Evolutionary conservation across 2,797 vertebrate species (phyloP), one percentile per base, ranked within the genome.

Genomic region (Acanthis flammea): DNA sequence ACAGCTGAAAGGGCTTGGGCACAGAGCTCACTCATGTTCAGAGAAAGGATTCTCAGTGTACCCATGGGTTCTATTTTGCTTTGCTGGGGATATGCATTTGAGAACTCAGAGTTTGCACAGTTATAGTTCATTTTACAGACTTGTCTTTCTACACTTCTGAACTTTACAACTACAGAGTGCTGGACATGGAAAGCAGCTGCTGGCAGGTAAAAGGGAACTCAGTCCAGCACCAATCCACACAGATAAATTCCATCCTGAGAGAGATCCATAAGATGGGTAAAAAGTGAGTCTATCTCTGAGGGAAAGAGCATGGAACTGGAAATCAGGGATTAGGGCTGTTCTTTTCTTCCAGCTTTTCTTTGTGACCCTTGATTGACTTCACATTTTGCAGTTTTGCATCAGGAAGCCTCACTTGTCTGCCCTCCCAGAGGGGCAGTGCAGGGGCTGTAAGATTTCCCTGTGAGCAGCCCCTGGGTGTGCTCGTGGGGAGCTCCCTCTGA

Each of bases 361-460:
- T 72, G 65, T 35, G 22, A 18, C 35, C 12, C 23, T 19, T 66
- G 51, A 8, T 24, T 74, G 50, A 27, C 31, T 41, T 8, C 9
- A 3, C 11, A 9, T 33, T 81, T 57, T 70, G 47, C 30, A 37
- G 39, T 72, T 62, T 42, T 6, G 2, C 14, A 3, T 23, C 55
- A 74, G 44, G 72, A 35, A 31, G 25, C 45, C 8, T 57, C 18
- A 2, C 14, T 13, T 0, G 0, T 42, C 1, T 42, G 31, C 42
- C 63, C 51, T 45, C 18, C 14, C 37, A 24, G 44, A n/a, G 70
- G 41, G 24, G 24, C 50, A 21, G n/a, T 14, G 24, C 9, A 48
- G 54, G 2, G 55, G 23, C 50, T 65, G 0, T 14, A 7, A 11
- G 61, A 12, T 39, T 86, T 18, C 27, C 10, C 57, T 70, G 57